A percentile compares a stretch with the other conserved stretches of the same genome.
Evolutionary conservation across 1,140 invertebrate genomes (phyloP).

Genomic region (Archivesica marissinica): DNA sequence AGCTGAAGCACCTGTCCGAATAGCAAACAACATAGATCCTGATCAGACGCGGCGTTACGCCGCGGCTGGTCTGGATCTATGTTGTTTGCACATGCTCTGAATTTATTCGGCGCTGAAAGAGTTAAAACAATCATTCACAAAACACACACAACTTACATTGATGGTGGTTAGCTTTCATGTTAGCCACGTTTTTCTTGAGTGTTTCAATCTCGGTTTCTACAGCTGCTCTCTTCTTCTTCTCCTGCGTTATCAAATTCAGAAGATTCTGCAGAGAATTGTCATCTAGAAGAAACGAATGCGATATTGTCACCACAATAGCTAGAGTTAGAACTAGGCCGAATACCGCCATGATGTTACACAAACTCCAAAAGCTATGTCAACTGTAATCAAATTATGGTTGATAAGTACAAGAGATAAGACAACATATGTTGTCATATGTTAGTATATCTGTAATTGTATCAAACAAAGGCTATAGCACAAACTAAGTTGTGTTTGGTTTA

Average conservation of each 20-base stretch:
- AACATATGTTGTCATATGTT: too few relatives aligned
- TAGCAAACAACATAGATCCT: too few relatives aligned
- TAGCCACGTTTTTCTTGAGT: slow-evolving; percentile 1
- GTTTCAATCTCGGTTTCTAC: slow-evolving; percentile 28
- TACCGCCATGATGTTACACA: neutral
- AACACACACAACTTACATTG: slow-evolving; percentile 40
- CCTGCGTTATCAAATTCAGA: slow-evolving; percentile 23
- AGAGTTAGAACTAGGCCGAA: neutral
- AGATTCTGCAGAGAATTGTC: slow-evolving; percentile 57
- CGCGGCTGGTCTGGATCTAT: too few relatives aligned
- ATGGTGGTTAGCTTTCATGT: slow-evolving; percentile 24
- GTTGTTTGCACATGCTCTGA: too few relatives aligned
- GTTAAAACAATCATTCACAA: too few relatives aligned
- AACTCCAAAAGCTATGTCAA: neutral
- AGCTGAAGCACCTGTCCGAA: too few relatives aligned
- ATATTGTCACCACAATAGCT: neutral
- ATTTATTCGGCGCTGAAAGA: too few relatives aligned
- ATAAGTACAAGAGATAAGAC: neutral
- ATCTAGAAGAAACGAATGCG: slow-evolving; percentile 36
- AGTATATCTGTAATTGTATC: too few relatives aligned
- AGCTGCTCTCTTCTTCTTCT: slow-evolving; percentile 28
- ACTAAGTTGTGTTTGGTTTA: too few relatives aligned
- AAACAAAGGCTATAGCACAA: too few relatives aligned
- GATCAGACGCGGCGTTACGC: too few relatives aligned
- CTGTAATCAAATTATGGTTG: neutral